Percentiles rank a stretch among this genome's conserved stretches.
phyloP scores from a whole-genome alignment of 1,140 invertebrate genomes.

The Sipha flava region DNA sequence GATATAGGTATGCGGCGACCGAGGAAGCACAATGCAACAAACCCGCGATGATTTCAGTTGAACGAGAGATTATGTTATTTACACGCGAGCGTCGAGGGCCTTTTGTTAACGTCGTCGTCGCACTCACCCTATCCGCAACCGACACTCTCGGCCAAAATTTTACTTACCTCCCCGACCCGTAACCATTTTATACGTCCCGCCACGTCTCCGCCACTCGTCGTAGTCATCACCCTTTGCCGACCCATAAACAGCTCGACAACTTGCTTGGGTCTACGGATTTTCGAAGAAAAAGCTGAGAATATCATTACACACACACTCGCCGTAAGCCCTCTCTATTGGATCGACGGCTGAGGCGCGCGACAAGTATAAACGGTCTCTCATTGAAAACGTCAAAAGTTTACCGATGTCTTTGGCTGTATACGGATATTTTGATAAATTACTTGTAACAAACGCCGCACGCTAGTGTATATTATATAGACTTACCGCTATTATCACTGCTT shows the following conservation, averaged over 20 bases:
- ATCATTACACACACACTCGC: neutral
- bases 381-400: conserved; percentile 31
- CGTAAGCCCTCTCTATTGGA: neutral
- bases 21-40: neutral
- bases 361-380: conserved; percentile 29
- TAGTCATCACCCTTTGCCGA: neutral
- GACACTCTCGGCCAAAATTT: too few relatives aligned
- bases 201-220: too few relatives aligned
- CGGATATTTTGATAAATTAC: conserved; percentile 25
- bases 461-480: neutral
- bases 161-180: too few relatives aligned
- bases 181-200: neutral
- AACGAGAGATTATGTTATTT: neutral
- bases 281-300: neutral
- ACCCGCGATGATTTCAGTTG: neutral
- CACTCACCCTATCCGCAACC: neutral
- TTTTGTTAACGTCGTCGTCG: neutral
- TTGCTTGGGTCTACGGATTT: neutral
- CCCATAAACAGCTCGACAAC: neutral
- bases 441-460: neutral
- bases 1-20: neutral
- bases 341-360: neutral
- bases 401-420: neutral
- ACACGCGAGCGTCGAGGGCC: too few relatives aligned
- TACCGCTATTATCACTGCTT: neutral